Conservation (phyloP, 2,888 invertebrate genomes). For the Campaea margaritaria region DNA sequence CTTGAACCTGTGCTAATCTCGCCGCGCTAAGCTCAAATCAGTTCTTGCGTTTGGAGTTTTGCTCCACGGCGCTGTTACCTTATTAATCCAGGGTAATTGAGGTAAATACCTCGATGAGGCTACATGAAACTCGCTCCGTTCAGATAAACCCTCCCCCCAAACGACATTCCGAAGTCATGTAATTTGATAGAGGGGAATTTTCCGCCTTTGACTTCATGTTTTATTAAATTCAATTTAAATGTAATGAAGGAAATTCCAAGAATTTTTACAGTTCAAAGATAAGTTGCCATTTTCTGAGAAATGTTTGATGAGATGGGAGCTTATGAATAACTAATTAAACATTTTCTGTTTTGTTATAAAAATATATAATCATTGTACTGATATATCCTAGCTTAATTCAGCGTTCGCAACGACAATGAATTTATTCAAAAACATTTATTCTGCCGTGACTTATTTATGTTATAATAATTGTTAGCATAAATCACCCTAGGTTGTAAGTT, state of each 20-base stretch:
- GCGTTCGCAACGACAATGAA: too few species aligned
- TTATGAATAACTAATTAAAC: slow-evolving; percentile 24
- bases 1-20: slow-evolving; percentile 45
- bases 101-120: slow-evolving; percentile 26
- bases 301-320: slow-evolving; percentile 27
- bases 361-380: neutral
- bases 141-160: slow-evolving; percentile 10
- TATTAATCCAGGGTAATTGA: slow-evolving; percentile 30
- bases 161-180: slow-evolving; percentile 29
- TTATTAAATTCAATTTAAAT: slow-evolving; percentile 34
- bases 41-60: slow-evolving; percentile 43
- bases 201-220: slow-evolving; percentile 24
- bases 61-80: slow-evolving; percentile 30
- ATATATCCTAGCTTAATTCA: too few species aligned
- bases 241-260: slow-evolving; percentile 36
- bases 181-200: slow-evolving; percentile 28
- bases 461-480: too few species aligned
- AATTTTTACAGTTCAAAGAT: slow-evolving; percentile 30
- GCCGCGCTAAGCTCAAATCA: slow-evolving; percentile 53
- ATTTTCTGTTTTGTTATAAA: slow-evolving; percentile 12
- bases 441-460: too few species aligned
- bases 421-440: too few species aligned
- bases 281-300: slow-evolving; percentile 26
- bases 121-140: slow-evolving; percentile 18
- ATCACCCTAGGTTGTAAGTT: too few species aligned